phyloP scores from a whole-genome alignment of 2,113 vertebrate species.

The human (Homo sapiens) region DNA sequence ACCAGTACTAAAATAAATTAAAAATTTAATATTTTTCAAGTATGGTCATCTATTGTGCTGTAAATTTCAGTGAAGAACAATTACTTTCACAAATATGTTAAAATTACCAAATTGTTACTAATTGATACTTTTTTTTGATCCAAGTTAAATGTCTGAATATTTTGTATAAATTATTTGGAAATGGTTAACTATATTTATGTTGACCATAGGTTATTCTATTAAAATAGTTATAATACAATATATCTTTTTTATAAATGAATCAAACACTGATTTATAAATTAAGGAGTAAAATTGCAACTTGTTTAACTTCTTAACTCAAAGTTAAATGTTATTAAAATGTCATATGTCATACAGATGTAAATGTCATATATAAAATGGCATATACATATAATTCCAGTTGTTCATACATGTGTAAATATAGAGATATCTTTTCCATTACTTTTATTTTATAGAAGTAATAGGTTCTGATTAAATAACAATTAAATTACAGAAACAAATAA shows the following conservation, averaged over 20 bases:
- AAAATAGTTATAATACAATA: not conserved
- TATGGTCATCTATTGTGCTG: not conserved
- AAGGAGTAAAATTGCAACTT: not conserved
- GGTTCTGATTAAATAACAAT: not conserved
- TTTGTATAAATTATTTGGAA: not conserved
- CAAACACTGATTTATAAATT: not conserved
- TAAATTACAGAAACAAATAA: not conserved
- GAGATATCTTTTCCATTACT: not conserved
- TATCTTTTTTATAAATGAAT: not conserved
- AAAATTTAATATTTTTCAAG: not conserved
- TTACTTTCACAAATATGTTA: not conserved
- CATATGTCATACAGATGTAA: not conserved
- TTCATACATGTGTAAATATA: not conserved
- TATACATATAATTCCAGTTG: not conserved
- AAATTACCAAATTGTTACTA: not conserved
- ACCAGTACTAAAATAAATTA: not conserved
- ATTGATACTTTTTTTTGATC: not conserved
- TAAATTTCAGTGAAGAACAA: not conserved
- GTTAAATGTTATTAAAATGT: not conserved
- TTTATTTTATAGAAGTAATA: not conserved
- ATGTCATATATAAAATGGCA: not conserved
- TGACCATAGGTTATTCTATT: not conserved
- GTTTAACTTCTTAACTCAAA: not conserved
- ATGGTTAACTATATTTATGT: not conserved
- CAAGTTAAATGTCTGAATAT: not conserved